phyloP scores from a whole-genome alignment of 2,113 vertebrate species.

The Tachysurus fulvidraco region DNA sequence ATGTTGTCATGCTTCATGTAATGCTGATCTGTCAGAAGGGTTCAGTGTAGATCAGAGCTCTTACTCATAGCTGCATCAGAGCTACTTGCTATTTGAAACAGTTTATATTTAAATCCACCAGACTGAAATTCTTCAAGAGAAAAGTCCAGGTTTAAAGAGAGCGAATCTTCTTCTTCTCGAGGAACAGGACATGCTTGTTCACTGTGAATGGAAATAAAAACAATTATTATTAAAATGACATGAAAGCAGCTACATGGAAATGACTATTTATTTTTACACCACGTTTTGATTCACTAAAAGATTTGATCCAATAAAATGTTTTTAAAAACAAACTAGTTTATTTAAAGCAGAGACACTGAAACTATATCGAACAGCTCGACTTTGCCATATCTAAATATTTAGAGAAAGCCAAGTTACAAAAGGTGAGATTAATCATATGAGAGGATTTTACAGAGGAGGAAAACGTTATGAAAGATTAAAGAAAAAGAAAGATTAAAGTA shows the following conservation, averaged over 20 bases:
- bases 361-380: not conserved
- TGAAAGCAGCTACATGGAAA: not conserved
- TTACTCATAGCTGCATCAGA: not conserved
- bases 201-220: constrained; percentile 74
- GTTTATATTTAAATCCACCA: not conserved
- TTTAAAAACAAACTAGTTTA: not conserved
- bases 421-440: not conserved
- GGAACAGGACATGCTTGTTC: constrained; percentile 89
- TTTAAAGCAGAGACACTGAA: not conserved
- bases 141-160: constrained; percentile 75
- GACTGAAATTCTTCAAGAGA: not conserved
- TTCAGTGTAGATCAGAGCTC: not conserved
- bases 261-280: not conserved
- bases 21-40: not conserved
- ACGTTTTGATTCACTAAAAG: too few relatives aligned
- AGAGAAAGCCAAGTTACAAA: not conserved
- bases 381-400: not conserved
- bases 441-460: not conserved
- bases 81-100: not conserved
- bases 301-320: not conserved
- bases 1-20: not conserved
- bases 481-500: not conserved
- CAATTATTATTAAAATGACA: not conserved
- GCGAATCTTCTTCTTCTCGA: constrained; percentile 91
- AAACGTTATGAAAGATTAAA: too few relatives aligned